Conservation (phyloP, 2,888 invertebrate species). For the Ennomos fuscantarius region DNA sequence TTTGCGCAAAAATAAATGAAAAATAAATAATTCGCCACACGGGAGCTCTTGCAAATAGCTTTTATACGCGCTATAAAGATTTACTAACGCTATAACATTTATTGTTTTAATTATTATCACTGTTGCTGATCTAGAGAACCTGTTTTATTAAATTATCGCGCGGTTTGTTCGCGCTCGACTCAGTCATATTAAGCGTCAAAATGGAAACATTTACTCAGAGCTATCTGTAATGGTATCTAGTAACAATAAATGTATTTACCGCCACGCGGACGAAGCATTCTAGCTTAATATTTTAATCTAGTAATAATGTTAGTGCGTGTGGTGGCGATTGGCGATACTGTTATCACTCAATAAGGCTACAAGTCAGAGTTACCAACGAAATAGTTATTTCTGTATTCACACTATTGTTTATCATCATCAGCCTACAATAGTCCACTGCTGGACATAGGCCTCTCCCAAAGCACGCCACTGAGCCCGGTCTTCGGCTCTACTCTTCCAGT, state of each 20-base stretch:
- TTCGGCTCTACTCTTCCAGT: no score
- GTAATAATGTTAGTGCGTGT: no score
- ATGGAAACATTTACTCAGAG: neutral
- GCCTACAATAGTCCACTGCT: no score
- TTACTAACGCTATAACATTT: neutral
- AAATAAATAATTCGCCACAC: neutral
- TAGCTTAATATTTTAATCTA: no score
- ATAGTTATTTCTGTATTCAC: no score
- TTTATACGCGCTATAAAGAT: constrained; percentile 16
- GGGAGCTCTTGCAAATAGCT: constrained; percentile 15
- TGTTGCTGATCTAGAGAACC: no score
- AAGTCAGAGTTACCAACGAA: no score
- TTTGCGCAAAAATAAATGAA: constrained; percentile 5
- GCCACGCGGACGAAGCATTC: neutral
- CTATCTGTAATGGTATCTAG: constrained; percentile 8
- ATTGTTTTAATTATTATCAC: no score
- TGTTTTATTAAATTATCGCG: neutral
- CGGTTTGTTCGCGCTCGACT: constrained; percentile 5
- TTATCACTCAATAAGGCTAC: neutral
- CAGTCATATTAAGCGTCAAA: neutral
- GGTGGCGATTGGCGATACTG: neutral
- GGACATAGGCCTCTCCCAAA: no score
- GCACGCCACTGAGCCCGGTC: no score
- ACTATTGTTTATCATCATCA: no score
- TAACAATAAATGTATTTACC: neutral